phyloP scores from a whole-genome alignment of 2,797 vertebrate species.

The Halcyon smyrnensis region DNA sequence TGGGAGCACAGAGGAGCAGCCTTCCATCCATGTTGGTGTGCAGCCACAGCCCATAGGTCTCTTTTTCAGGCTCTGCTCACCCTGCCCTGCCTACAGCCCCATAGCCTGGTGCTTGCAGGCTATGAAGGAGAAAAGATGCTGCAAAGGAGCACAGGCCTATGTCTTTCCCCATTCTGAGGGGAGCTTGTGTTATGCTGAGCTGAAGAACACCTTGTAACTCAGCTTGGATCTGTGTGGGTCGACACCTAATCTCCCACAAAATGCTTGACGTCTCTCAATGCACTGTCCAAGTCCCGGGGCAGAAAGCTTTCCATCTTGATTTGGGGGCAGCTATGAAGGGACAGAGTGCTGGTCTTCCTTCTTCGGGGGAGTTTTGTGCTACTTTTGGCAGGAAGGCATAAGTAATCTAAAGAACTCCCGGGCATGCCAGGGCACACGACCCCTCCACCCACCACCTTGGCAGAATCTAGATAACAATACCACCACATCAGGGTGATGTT shows the following conservation, averaged over 20 bases:
- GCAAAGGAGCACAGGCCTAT: background rate
- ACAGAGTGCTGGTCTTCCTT: background rate
- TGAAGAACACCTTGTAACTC: background rate
- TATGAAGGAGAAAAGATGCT: background rate
- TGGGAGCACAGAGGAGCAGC: background rate
- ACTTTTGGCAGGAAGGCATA: background rate
- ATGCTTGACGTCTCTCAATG: background rate
- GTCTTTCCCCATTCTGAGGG: background rate
- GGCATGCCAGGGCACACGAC: rapidly evolving
- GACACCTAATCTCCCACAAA: background rate
- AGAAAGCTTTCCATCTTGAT: background rate
- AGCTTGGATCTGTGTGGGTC: rapidly evolving
- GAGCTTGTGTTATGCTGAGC: background rate
- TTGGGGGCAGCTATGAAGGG: background rate
- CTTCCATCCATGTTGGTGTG: rapidly evolving
- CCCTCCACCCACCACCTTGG: background rate
- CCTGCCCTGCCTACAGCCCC: background rate
- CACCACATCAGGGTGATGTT: background rate
- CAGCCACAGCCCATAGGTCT: background rate
- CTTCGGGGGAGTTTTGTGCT: background rate
- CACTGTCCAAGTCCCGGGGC: background rate
- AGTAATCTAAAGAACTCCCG: background rate
- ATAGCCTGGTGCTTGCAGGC: background rate
- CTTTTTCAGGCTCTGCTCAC: background rate
- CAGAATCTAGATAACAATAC: background rate